Evolutionary conservation across 2,888 invertebrate species (phyloP).

Genomic region (Auanema sp.): DNA sequence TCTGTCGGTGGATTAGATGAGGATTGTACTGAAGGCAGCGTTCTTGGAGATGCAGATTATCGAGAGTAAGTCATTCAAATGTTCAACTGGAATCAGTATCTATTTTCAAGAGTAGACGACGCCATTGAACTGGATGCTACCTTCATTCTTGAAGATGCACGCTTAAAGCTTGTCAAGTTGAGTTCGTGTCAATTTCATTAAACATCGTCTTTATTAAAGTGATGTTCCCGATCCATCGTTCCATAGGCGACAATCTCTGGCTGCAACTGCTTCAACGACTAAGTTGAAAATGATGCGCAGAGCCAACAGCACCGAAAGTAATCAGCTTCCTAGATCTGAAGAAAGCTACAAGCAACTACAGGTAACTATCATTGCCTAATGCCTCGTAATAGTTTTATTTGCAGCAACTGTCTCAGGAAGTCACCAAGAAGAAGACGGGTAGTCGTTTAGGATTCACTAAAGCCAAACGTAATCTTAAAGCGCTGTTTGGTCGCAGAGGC

Average conservation of each 20-base stretch:
- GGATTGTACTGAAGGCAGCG: conserved; percentile 34
- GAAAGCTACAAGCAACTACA: conserved; percentile 20
- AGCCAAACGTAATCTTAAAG: conserved; percentile 68
- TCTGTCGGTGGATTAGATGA: conserved; percentile 42
- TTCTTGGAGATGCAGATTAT: conserved; percentile 20
- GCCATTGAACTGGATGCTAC: conserved; percentile 58
- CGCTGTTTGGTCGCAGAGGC: conserved; percentile 45
- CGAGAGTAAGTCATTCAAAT: conserved; percentile 25
- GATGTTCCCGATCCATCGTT: conserved; percentile 42
- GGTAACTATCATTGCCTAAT: not conserved
- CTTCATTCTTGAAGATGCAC: conserved; percentile 61
- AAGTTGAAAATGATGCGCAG: conserved; percentile 58
- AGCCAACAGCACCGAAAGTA: conserved; percentile 61
- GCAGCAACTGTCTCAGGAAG: conserved; percentile 23
- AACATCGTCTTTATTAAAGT: conserved; percentile 15
- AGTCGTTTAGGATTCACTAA: conserved; percentile 65
- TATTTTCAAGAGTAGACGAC: conserved; percentile 25
- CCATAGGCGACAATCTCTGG: conserved; percentile 57
- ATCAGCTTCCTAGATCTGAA: conserved; percentile 30
- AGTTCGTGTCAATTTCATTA: not conserved
- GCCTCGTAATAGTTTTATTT: not conserved
- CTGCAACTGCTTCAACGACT: conserved; percentile 58
- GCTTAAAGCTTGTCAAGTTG: conserved; percentile 57
- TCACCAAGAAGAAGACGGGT: conserved; percentile 37
- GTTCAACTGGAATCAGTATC: not conserved